These are phyloP conservation scores for Bufo bufo DNA, from an alignment of 2,113 vertebrate genomes.

Conservation along the genomic window DNA sequence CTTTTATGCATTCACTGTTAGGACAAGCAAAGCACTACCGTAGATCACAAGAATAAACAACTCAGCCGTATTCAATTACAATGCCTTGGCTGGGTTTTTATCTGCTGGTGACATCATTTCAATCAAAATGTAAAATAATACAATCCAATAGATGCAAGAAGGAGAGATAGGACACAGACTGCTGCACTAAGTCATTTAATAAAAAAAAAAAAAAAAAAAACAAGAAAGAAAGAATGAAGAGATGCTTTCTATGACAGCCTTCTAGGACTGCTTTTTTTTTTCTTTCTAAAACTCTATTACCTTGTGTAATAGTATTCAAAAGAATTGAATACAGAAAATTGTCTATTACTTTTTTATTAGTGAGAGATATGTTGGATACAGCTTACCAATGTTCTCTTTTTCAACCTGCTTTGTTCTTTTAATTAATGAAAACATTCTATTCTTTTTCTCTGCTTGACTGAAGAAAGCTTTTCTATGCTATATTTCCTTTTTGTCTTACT, in stretches of 20 bases:
- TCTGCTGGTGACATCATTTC: slow-evolving; percentile 97
- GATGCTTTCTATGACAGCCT: slow-evolving; percentile 80
- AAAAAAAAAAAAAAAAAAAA: slow-evolving; percentile 73
- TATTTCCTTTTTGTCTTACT: neutral
- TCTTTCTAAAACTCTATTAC: slow-evolving; percentile 90
- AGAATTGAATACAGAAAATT: slow-evolving; percentile 81
- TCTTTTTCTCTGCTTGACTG: slow-evolving; percentile 48
- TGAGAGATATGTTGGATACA: slow-evolving; percentile 83
- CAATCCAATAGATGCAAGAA: slow-evolving; percentile 91
- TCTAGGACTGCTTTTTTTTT: slow-evolving; percentile 73
- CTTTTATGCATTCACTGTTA: slow-evolving; percentile 91
- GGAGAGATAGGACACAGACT: slow-evolving; percentile 92
- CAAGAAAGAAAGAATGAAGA: slow-evolving; percentile 67
- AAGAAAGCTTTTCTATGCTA: neutral
- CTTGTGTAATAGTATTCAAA: slow-evolving; percentile 87
- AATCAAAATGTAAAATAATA: slow-evolving; percentile 99
- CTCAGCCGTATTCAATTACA: slow-evolving; percentile 95
- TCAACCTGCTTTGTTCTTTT: slow-evolving; percentile 78
- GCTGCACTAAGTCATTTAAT: slow-evolving; percentile 92
- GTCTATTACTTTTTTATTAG: slow-evolving; percentile 89
- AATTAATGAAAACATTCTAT: slow-evolving; percentile 87
- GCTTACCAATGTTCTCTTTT: slow-evolving; percentile 74
- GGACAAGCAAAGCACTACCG: slow-evolving; percentile 87
- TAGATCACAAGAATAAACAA: slow-evolving; percentile 95
- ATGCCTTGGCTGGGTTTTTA: slow-evolving; percentile 86